Evolutionary conservation across 2,113 vertebrate species (phyloP).

Genomic region (Heteronetta atricapilla): DNA sequence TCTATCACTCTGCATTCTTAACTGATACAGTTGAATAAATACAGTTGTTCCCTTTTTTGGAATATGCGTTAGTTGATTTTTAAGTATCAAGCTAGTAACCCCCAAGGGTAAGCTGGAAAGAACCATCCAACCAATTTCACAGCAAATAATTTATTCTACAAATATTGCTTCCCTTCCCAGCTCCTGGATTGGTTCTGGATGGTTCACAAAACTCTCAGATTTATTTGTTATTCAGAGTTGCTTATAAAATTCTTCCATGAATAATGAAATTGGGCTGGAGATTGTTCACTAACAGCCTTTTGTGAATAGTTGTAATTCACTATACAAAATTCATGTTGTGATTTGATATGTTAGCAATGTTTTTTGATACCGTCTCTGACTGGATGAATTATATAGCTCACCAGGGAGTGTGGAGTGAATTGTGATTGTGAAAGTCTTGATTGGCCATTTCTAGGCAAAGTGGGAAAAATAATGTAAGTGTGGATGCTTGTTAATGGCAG

Average conservation of each 20-base stretch:
- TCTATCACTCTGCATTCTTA: not conserved
- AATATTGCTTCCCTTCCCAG: constrained; percentile 1
- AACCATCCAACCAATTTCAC: not conserved
- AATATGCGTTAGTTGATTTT: constrained; percentile 43
- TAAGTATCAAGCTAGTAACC: constrained; percentile 14
- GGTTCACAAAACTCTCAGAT: constrained; percentile 15
- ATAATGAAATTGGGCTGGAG: constrained; percentile 38
- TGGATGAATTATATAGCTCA: constrained; percentile 13
- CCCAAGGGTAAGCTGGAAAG: constrained; percentile 5
- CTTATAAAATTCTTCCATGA: constrained; percentile 39
- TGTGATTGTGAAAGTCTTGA: constrained; percentile 40
- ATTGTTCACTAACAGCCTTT: constrained; percentile 38
- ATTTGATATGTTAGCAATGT: constrained; percentile 14
- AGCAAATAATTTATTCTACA: constrained; percentile 44
- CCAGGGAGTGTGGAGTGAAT: not conserved
- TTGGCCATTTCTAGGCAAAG: constrained; percentile 43
- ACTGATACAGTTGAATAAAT: constrained; percentile 7
- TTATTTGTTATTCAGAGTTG: constrained; percentile 32
- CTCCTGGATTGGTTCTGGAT: not conserved
- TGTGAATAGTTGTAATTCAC: constrained; percentile 17
- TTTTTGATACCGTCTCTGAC: not conserved
- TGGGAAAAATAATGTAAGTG: not conserved
- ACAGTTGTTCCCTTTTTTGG: not conserved
- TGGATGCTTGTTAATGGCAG: constrained; percentile 19
- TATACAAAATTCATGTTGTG: constrained; percentile 27